These are phyloP conservation scores for Crypturellus tataupa DNA, from an alignment of 2,797 vertebrate species.

Conservation along the genomic window DNA sequence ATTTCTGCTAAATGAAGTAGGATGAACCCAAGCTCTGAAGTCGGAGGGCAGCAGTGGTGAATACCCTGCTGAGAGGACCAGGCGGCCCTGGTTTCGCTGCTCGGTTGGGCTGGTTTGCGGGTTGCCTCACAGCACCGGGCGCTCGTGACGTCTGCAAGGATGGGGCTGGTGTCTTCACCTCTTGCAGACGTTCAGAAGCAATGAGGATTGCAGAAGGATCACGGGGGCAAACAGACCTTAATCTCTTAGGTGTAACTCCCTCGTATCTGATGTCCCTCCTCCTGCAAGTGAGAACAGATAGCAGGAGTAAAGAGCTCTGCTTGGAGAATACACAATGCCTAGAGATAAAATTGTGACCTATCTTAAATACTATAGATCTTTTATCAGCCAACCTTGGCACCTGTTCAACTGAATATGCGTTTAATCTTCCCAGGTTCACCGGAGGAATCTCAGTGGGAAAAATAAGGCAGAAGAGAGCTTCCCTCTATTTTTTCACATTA, in stretches of 20 bases:
- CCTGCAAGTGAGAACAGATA: background rate
- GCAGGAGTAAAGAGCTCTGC: background rate
- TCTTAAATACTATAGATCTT: background rate
- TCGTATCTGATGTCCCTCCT: background rate
- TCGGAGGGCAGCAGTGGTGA: background rate
- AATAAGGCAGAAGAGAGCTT: background rate
- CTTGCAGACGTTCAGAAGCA: background rate
- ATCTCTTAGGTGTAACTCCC: background rate
- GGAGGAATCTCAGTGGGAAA: constrained; percentile 17
- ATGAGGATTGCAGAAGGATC: constrained; percentile 7
- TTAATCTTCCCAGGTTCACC: background rate
- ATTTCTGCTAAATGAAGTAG: background rate
- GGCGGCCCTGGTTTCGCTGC: background rate
- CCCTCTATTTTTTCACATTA: background rate
- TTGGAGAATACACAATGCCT: background rate
- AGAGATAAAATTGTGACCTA: background rate
- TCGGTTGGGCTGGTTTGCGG: constrained; percentile 40
- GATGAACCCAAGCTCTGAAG: background rate
- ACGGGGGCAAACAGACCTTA: background rate
- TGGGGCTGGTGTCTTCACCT: background rate
- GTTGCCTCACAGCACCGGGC: constrained; percentile 38
- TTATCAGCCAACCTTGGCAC: background rate
- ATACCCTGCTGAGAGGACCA: background rate
- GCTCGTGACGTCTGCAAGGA: background rate
- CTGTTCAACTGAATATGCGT: background rate